Evolutionary conservation across 2,888 invertebrate species (phyloP), one percentile per base, ranked within the genome.

Genomic region (Eurytoma adleriae): DNA sequence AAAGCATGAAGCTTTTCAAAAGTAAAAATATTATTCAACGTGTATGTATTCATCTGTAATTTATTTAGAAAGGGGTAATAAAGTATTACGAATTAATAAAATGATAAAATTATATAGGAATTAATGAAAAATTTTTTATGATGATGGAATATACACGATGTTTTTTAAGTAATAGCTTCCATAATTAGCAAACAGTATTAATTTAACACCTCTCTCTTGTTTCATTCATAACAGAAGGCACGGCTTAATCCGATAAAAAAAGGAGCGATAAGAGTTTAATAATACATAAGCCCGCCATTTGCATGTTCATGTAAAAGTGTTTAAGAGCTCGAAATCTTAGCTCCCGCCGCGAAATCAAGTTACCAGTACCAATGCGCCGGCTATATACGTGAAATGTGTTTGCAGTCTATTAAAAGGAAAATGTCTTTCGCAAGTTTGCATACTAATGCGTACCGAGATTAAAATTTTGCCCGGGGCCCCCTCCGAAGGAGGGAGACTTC

Each of bases 341-440:
- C 61, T 16, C 57, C 16, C 24, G 7, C 72, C 62, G 52, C 52
- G 54, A 72, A 72, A 72, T 72, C 72, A 62, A 72, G 72, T 72
- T 72, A 72, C 72, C 14, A 62, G 62, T 52, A 48, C 71, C 20
- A 24, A 24, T 27, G n/a, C 18, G n/a, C 50, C 61, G 50, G 12
- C 20, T 52, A 20, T 72, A 52, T 54, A 30, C 16, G 62, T n/a
- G 62, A 62, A 72, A 72, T 72, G 52, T 72, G 52, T 27, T 72
- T 54, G 54, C 72, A 72, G 72, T 72, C 62, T 72, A 72, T 72
- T 75, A 75, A 59, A 40, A 67, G 59, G 67, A 27, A 74, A 74
- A 74, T 48, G 24, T 67, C 57, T 59, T 62, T 74, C 27, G 48
- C 66, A 74, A 67, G 16, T 74, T 66, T 67, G 66, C 67, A 74